A percentile compares a stretch with the other conserved stretches of the same genome.
These are phyloP conservation scores for Engystomops pustulosus DNA, from an alignment of 2,113 vertebrate genomes.

Conservation along the genomic window DNA sequence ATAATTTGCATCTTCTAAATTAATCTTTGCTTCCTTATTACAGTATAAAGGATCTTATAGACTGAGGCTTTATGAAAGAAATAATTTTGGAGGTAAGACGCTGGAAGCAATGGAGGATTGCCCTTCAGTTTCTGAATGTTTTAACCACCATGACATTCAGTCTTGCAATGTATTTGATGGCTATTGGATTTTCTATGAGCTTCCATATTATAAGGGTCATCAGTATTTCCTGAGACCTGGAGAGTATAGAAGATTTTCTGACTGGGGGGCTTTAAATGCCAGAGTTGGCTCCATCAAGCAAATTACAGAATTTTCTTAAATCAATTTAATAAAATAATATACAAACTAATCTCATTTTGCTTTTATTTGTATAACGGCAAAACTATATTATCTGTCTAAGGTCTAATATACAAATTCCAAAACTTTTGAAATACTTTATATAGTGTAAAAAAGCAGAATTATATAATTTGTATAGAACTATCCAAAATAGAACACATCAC, in stretches of 20 bases:
- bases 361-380: background rate
- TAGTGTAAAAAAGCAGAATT: no score
- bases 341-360: background rate
- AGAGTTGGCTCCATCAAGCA: slow-evolving; percentile 71
- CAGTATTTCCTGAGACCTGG: slow-evolving; percentile 73
- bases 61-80: slow-evolving; percentile 76
- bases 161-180: slow-evolving; percentile 73
- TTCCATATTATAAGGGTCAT: slow-evolving; percentile 66
- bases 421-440: no score
- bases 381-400: no score
- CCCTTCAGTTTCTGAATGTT: slow-evolving; percentile 68
- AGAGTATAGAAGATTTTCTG: slow-evolving; percentile 69
- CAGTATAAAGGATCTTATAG: slow-evolving; percentile 74
- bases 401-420: no score
- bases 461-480: no score
- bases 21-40: no score
- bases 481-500: no score
- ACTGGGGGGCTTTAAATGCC: slow-evolving; percentile 70
- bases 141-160: slow-evolving; percentile 67
- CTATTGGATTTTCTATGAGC: slow-evolving; percentile 74
- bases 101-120: slow-evolving; percentile 75
- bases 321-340: background rate
- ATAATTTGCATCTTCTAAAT: no score
- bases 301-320: slow-evolving; percentile 67
- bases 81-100: slow-evolving; percentile 75